These are phyloP conservation scores for Mobula hypostoma DNA, from an alignment of 2,113 vertebrate genomes.

Conservation along the genomic window DNA sequence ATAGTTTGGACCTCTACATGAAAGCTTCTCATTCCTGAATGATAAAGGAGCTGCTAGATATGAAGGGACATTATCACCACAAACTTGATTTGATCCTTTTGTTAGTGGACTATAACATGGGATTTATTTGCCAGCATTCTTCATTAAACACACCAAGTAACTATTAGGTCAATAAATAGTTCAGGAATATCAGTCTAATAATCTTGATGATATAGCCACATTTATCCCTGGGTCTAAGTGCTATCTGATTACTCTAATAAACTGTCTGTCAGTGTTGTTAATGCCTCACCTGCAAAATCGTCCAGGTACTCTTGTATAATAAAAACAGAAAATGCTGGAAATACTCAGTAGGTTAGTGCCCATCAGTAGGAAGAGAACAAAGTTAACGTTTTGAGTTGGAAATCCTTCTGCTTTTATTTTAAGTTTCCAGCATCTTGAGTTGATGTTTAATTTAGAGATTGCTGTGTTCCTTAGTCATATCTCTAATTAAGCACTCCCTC, in stretches of 20 bases:
- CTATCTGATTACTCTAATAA: background rate
- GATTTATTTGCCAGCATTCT: background rate
- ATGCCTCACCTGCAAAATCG: background rate
- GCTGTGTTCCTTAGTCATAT: background rate
- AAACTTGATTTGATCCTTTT: background rate
- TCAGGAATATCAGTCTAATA: background rate
- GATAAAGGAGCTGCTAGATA: slow-evolving; percentile 15
- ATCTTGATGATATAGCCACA: background rate
- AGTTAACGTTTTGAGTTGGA: too few species aligned
- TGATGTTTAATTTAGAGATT: too few species aligned
- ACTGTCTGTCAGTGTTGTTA: background rate
- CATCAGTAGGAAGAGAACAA: too few species aligned
- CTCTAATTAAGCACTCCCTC: background rate
- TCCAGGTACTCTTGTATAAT: too few species aligned
- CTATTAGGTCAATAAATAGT: slow-evolving; percentile 9
- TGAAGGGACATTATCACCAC: slow-evolving; percentile 4
- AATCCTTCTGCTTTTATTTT: too few species aligned
- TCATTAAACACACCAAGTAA: background rate
- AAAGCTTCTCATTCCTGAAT: background rate
- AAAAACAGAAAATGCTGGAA: too few species aligned
- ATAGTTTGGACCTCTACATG: background rate
- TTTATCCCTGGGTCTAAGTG: background rate
- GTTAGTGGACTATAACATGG: background rate
- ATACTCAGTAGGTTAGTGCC: too few species aligned
- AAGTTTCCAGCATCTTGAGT: too few species aligned